Evolutionary conservation across 92 coral and sea anemone genomes (phyloP), one percentile per base, ranked within the genome.

Genomic region (Epizoanthus scotinus): DNA sequence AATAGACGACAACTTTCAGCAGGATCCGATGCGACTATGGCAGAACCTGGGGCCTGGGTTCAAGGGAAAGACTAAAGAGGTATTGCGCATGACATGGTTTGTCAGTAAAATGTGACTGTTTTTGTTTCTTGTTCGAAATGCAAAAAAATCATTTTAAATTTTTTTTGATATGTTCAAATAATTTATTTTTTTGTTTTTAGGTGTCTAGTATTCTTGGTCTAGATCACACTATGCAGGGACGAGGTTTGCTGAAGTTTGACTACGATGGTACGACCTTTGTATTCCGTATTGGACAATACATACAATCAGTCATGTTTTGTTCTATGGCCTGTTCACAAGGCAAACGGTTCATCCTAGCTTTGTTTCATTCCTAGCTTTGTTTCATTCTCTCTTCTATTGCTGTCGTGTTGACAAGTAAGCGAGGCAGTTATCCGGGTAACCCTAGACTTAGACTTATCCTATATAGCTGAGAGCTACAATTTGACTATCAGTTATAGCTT

Each of bases 211-310:
- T 80, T 34, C 82, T 92, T 55, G 97, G 98, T 19, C 55, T 94
- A 78, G 90, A 92, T 74, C 83, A 90, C 19, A 94, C 97, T 0
- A 87, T 87, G 10, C 98, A 90, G 69, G 98, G 98, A 38, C 77
- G 98, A 38, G 98, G 97, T 25, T 80, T 94, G 56, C 72, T 92
- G 19, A 94, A 92, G 63, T 90, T 92, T 86, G 97, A 94, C 68
- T 94, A 72, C 81, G 94, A 91, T 73, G 98, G 98, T 94, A 69
- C 78, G 89, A 3, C 79, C 26, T 73, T 21, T 3, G 27, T 15
- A 28, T 54, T 40, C 22, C 31, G 8, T 18, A 13, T 18, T 61
- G 19, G 26, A 18, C 67, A 47, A n/a, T 47, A 47, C 17, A 47
- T 2, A 14, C 12, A 47, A 15, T 47, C 50, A 44, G 50, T 44